Percentiles rank a stretch among this genome's conserved stretches.
Evolutionary conservation across 1,140 invertebrate species (phyloP).

Genomic region (Caerostris darwini): DNA sequence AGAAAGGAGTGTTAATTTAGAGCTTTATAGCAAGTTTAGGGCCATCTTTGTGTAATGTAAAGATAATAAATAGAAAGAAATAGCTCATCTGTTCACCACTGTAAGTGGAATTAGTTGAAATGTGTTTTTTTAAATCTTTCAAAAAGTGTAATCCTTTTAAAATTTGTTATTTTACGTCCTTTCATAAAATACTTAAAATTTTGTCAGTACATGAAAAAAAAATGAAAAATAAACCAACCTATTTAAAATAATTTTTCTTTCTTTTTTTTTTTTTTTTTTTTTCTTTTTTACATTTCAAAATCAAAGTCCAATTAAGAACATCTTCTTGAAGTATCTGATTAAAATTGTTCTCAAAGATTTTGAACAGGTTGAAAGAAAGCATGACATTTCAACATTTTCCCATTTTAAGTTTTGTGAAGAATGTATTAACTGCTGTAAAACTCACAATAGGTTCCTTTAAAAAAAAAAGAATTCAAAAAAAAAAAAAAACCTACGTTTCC

Average conservation of each 20-base stretch:
- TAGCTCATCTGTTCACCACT: too few relatives aligned
- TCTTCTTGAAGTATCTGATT: conserved; percentile 35
- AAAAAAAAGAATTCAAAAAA: not conserved
- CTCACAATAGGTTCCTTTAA: conserved; percentile 5
- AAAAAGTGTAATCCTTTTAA: too few relatives aligned
- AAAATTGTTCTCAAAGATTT: conserved; percentile 44
- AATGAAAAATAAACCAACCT: not conserved
- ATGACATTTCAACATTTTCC: conserved; percentile 1
- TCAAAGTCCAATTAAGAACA: conserved; percentile 61
- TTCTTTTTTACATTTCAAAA: conserved; percentile 29
- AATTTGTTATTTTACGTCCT: too few relatives aligned
- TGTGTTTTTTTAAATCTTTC: too few relatives aligned
- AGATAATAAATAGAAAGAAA: too few relatives aligned
- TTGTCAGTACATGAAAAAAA: not conserved
- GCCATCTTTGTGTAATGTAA: too few relatives aligned
- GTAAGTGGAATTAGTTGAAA: too few relatives aligned
- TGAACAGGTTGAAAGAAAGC: not conserved
- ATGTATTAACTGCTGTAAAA: conserved; percentile 22
- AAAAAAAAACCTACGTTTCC: conserved; percentile 13
- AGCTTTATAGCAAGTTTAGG: not conserved
- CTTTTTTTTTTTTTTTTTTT: not conserved
- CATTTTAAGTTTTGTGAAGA: conserved; percentile 28
- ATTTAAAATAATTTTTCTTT: not conserved
- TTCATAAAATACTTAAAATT: too few relatives aligned
- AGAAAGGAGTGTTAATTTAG: not conserved